Evolutionary conservation across 2,888 invertebrate genomes (phyloP).

Genomic region (Drosophila paracracens): DNA sequence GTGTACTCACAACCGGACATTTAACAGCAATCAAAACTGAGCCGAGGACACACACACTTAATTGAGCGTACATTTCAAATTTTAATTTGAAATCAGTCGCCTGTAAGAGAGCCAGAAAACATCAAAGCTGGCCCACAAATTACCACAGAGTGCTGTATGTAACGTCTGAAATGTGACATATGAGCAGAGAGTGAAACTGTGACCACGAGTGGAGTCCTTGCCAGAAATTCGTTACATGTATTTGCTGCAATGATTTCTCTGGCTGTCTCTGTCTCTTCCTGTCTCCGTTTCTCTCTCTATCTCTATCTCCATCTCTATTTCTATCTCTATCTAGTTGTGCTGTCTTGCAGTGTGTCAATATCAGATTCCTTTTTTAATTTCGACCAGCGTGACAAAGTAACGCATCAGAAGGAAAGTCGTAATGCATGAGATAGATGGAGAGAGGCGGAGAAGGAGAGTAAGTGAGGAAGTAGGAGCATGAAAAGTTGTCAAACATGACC

Average conservation of each 20-base stretch:
- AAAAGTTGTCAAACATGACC: constrained; percentile 78
- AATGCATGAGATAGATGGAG: not conserved
- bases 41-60: constrained; percentile 25
- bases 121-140: constrained; percentile 58
- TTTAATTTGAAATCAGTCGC: constrained; percentile 71
- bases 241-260: constrained; percentile 43
- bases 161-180: constrained; percentile 60
- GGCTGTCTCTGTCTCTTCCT: constrained; percentile 8
- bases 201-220: constrained; percentile 13
- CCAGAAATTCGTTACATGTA: constrained; percentile 41
- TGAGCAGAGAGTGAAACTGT: constrained; percentile 43
- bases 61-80: constrained; percentile 62
- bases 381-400: constrained; percentile 65
- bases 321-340: constrained; percentile 2
- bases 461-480: constrained; percentile 18
- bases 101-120: constrained; percentile 37
- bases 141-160: constrained; percentile 37
- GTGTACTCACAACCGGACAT: constrained; percentile 7
- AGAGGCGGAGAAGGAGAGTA: not conserved
- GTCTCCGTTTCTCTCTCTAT: not conserved
- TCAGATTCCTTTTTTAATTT: constrained; percentile 59
- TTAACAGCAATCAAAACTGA: constrained; percentile 30
- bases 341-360: constrained; percentile 37
- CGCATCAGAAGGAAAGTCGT: constrained; percentile 44
- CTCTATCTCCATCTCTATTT: constrained; percentile 1